These are phyloP conservation scores for Melanchra persicariae DNA, from an alignment of 2,888 invertebrate genomes.

Conservation along the genomic window DNA sequence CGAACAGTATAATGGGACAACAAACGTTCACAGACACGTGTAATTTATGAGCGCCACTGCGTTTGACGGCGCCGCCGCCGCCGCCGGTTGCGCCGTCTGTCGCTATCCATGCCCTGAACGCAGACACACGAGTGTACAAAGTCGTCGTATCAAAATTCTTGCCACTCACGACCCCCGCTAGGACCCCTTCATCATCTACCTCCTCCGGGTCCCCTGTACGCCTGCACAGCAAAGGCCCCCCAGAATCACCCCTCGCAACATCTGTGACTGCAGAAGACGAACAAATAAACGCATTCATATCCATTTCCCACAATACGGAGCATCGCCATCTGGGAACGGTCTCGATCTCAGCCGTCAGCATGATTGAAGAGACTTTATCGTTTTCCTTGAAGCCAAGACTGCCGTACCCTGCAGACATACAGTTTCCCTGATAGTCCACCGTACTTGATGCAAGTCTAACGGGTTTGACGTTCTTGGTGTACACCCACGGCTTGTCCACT, in stretches of 20 bases:
- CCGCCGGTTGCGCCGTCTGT: slow-evolving; percentile 28
- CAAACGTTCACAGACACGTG: slow-evolving; percentile 40
- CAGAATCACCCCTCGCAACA: slow-evolving; percentile 79
- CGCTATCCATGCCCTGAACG: slow-evolving; percentile 72
- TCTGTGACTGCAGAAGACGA: slow-evolving; percentile 49
- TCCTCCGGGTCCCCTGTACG: slow-evolving; percentile 71
- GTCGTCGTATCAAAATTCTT: slow-evolving; percentile 81
- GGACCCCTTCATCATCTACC: slow-evolving; percentile 61
- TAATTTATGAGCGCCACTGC: slow-evolving; percentile 26
- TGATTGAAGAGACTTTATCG: slow-evolving; percentile 60
- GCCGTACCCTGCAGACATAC: slow-evolving; percentile 78
- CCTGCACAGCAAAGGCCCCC: slow-evolving; percentile 79
- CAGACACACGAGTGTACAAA: slow-evolving; percentile 70
- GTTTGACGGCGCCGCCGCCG: rapidly evolving
- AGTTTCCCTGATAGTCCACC: slow-evolving; percentile 70
- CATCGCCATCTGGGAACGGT: slow-evolving; percentile 72
- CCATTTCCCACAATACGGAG: slow-evolving; percentile 76
- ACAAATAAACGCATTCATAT: slow-evolving; percentile 67
- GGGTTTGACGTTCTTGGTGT: slow-evolving; percentile 64
- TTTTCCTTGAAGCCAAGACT: slow-evolving; percentile 50
- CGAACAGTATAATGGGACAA: slow-evolving; percentile 68
- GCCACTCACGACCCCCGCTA: slow-evolving; percentile 82
- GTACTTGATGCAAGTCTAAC: slow-evolving; percentile 61
- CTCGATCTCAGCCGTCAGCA: slow-evolving; percentile 74
- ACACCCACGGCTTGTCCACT: slow-evolving; percentile 69